phyloP scores from a whole-genome alignment of 2,113 vertebrate genomes.

The Meleagris gallopavo region DNA sequence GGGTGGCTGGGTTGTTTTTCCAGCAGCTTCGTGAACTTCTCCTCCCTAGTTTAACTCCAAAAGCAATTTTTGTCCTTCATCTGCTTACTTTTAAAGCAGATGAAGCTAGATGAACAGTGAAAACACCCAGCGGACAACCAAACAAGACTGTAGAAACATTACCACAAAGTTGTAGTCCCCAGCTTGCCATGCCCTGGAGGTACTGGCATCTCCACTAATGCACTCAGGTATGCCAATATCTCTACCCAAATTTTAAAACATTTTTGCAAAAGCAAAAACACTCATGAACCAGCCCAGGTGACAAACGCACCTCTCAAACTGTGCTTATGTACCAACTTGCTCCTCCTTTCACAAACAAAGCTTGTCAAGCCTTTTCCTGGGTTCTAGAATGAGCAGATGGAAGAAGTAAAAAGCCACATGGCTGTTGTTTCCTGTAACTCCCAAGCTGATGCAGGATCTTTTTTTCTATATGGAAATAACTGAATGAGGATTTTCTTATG shows the following conservation, averaged over 20 bases:
- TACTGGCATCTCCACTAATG: not conserved
- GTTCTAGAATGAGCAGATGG: not conserved
- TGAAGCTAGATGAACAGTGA: slow-evolving; percentile 26
- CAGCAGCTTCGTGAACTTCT: not conserved
- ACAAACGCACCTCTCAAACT: not conserved
- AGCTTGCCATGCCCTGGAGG: not conserved
- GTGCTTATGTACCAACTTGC: not conserved
- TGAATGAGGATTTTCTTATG: not conserved
- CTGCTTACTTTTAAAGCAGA: not conserved
- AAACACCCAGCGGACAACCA: slow-evolving; percentile 10
- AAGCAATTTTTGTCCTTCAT: not conserved
- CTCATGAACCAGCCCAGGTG: not conserved
- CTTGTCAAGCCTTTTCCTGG: not conserved
- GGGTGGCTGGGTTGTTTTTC: not conserved
- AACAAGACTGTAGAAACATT: not conserved
- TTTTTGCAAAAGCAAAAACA: not conserved
- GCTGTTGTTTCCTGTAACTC: not conserved
- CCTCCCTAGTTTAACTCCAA: not conserved
- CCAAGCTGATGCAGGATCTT: not conserved
- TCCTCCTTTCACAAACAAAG: not conserved
- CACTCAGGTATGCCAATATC: not conserved
- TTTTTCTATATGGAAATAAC: not conserved
- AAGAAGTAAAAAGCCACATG: not conserved
- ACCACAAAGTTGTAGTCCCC: not conserved
- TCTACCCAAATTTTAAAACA: not conserved